These are phyloP conservation scores for Theristicus caerulescens DNA, from an alignment of 2,113 vertebrate species.

Conservation along the genomic window DNA sequence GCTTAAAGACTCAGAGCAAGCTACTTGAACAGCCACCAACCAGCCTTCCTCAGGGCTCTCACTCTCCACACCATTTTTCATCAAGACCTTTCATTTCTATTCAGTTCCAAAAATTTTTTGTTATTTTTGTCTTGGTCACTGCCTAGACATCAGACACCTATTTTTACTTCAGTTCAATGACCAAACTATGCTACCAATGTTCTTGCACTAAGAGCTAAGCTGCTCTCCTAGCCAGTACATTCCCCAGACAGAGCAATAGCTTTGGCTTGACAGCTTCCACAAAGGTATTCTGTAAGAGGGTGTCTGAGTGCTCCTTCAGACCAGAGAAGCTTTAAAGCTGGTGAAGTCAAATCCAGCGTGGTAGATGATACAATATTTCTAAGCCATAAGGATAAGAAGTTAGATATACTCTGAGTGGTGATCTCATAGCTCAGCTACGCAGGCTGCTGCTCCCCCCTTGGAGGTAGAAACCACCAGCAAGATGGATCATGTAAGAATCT, in stretches of 20 bases:
- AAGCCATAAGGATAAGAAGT: neutral
- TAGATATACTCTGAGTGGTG: neutral
- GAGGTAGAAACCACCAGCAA: neutral
- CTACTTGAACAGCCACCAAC: neutral
- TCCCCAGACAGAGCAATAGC: neutral
- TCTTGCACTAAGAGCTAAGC: neutral
- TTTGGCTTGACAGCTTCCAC: neutral
- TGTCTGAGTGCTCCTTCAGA: neutral
- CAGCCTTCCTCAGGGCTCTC: neutral
- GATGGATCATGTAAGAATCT: neutral
- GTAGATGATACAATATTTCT: neutral
- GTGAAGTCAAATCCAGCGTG: neutral
- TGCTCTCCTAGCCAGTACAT: neutral
- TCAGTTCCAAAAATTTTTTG: neutral
- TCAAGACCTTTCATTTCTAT: neutral
- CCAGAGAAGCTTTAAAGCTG: neutral
- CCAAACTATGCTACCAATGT: neutral
- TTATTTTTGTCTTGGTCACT: neutral
- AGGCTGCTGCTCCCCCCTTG: neutral
- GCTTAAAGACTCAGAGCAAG: neutral
- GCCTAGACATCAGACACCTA: neutral
- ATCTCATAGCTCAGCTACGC: neutral
- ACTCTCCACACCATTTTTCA: neutral
- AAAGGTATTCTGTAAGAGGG: neutral
- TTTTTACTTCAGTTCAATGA: neutral